phyloP scores from a whole-genome alignment of 2,113 vertebrate species.

The Protomyctophum bolini region DNA sequence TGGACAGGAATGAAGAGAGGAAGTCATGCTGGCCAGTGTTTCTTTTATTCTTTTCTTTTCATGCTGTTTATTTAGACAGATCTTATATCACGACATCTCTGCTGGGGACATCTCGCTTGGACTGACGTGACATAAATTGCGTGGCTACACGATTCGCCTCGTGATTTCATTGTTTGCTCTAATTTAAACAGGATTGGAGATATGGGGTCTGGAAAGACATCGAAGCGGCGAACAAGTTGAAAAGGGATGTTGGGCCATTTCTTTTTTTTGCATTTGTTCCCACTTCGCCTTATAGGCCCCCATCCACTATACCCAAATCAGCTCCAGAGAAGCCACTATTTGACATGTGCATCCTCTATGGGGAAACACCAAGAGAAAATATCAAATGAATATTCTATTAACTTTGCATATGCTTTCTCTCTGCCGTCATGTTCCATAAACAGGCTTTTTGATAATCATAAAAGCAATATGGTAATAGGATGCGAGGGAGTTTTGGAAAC shows the following conservation, averaged over 20 bases:
- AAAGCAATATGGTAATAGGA: slow-evolving; percentile 54
- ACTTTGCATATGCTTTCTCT: slow-evolving; percentile 54
- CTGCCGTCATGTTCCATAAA: slow-evolving; percentile 56
- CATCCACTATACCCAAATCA: slow-evolving; percentile 33
- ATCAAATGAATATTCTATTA: slow-evolving; percentile 31
- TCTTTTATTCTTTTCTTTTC: not conserved
- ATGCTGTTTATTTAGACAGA: slow-evolving; percentile 11
- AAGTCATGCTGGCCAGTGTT: slow-evolving; percentile 51
- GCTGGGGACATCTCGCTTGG: slow-evolving; percentile 19
- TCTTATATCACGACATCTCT: slow-evolving; percentile 46
- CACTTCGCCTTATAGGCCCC: slow-evolving; percentile 36
- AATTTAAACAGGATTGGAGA: slow-evolving; percentile 14
- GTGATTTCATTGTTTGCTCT: not conserved
- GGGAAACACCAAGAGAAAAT: slow-evolving; percentile 23
- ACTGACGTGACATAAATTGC: slow-evolving; percentile 18
- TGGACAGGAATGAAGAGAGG: slow-evolving; percentile 44
- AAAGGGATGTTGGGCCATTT: slow-evolving; percentile 17
- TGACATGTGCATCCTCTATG: slow-evolving; percentile 16
- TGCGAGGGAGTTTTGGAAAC: slow-evolving; percentile 23
- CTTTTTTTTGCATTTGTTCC: slow-evolving; percentile 9
- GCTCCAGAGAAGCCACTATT: slow-evolving; percentile 25
- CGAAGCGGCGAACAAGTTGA: slow-evolving; percentile 12
- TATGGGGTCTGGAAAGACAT: not conserved
- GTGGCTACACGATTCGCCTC: not conserved
- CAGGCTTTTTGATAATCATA: slow-evolving; percentile 59